Evolutionary conservation across 1,140 invertebrate genomes (phyloP).

Genomic region (Sinonovacula constricta): DNA sequence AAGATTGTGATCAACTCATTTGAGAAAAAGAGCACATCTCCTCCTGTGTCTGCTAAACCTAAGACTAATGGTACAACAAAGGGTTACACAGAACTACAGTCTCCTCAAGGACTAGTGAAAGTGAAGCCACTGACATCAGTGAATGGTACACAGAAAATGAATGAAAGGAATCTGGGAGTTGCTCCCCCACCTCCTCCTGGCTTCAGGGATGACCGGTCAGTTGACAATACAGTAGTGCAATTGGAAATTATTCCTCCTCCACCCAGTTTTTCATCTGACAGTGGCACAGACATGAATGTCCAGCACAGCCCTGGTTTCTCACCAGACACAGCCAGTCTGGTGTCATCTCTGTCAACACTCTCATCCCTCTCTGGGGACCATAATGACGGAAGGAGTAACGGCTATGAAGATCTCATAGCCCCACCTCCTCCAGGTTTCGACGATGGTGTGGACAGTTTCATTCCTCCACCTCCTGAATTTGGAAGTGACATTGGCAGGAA

Average conservation of each 20-base stretch:
- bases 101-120: constrained; percentile 47
- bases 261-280: constrained; percentile 59
- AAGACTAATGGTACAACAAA: constrained; percentile 18
- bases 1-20: constrained; percentile 40
- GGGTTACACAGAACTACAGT: constrained; percentile 54
- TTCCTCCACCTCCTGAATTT: constrained; percentile 64
- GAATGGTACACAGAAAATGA: constrained; percentile 22
- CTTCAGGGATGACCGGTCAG: constrained; percentile 62
- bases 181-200: constrained; percentile 60
- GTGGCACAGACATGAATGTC: constrained; percentile 36
- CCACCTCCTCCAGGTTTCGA: constrained; percentile 71
- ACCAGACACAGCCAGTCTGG: constrained; percentile 68
- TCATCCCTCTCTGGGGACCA: constrained; percentile 71
- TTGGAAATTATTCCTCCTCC: constrained; percentile 74
- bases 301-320: constrained; percentile 56
- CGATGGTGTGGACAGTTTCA: constrained; percentile 62
- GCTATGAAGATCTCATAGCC: constrained; percentile 67
- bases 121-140: constrained; percentile 19
- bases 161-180: background rate
- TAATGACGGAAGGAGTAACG: constrained; percentile 59
- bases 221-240: constrained; percentile 50
- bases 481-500: constrained; percentile 49
- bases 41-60: constrained; percentile 25
- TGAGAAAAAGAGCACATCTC: constrained; percentile 14
- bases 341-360: constrained; percentile 72